phyloP scores from a whole-genome alignment of 2,888 invertebrate species.

The Nemapogon koenigi region DNA sequence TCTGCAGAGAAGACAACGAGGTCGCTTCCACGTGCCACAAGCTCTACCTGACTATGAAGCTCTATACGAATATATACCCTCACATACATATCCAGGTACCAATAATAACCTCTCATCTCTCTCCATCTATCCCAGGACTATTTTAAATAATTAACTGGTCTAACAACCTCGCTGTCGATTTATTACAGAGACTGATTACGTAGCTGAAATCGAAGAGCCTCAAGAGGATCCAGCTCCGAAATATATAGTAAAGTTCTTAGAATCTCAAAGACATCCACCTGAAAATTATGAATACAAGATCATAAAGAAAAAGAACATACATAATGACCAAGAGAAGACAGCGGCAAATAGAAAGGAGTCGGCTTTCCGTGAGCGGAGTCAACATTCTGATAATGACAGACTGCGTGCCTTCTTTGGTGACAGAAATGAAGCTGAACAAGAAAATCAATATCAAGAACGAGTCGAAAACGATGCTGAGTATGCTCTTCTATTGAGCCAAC shows the following conservation, averaged over 20 bases:
- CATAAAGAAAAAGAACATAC: conserved; percentile 55
- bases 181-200: conserved; percentile 47
- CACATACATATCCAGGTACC: conserved; percentile 32
- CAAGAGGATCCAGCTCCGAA: conserved; percentile 39
- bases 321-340: conserved; percentile 23
- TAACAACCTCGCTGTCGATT: conserved; percentile 14
- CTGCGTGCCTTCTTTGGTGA: conserved; percentile 46
- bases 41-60: conserved; percentile 41
- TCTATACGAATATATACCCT: conserved; percentile 46
- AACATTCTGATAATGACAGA: conserved; percentile 45
- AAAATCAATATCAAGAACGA: conserved; percentile 29
- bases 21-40: conserved; percentile 32
- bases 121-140: not conserved
- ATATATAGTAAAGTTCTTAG: conserved; percentile 42
- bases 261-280: conserved; percentile 47
- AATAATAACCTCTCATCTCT: not conserved
- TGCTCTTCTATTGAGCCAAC: conserved; percentile 55
- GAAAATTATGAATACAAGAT: conserved; percentile 63
- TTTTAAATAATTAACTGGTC: not conserved
- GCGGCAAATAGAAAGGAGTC: conserved; percentile 35
- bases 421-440: conserved; percentile 32
- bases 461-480: conserved; percentile 58
- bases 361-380: conserved; percentile 49
- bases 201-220: conserved; percentile 38
- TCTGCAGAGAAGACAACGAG: conserved; percentile 55